These are phyloP conservation scores for Aquatica leii DNA, from an alignment of 2,888 invertebrate genomes.

Conservation along the genomic window DNA sequence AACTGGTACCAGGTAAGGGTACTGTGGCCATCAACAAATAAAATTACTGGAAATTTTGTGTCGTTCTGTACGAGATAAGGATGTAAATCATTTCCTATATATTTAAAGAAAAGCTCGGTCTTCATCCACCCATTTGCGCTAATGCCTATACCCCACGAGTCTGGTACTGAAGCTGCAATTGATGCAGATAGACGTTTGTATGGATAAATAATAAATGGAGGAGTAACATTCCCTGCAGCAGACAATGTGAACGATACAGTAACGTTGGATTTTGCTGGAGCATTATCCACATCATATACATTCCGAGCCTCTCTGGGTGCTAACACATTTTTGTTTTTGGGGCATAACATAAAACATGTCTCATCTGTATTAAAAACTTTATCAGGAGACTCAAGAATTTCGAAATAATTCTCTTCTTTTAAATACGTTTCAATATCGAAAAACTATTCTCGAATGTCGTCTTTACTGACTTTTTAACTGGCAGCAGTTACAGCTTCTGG, in stretches of 20 bases:
- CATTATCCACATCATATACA: constrained; percentile 49
- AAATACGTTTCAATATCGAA: constrained; percentile 1
- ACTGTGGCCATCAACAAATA: too few relatives aligned
- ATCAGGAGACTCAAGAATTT: background rate
- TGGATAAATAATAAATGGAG: constrained; percentile 51
- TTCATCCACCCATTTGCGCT: too few relatives aligned
- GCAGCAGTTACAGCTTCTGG: background rate
- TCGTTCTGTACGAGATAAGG: too few relatives aligned
- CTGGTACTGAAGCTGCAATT: constrained; percentile 50
- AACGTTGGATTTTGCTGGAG: constrained; percentile 47
- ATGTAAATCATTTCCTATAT: too few relatives aligned
- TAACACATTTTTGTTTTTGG: constrained; percentile 46
- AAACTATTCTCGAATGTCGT: background rate
- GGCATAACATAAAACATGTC: constrained; percentile 47
- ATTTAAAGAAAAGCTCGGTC: too few relatives aligned
- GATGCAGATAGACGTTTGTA: constrained; percentile 51
- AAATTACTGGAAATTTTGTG: too few relatives aligned
- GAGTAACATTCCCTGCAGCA: constrained; percentile 46
- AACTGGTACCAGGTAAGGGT: constrained; percentile 32
- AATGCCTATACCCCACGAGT: constrained; percentile 54
- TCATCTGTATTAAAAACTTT: background rate
- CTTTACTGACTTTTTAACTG: background rate
- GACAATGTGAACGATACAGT: constrained; percentile 53
- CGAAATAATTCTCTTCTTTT: background rate
- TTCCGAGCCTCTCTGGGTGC: constrained; percentile 38